Percentiles rank a stretch among this genome's conserved stretches.
These are phyloP conservation scores for Gulo gulo DNA, from an alignment of 2,113 vertebrate genomes.

Conservation along the genomic window DNA sequence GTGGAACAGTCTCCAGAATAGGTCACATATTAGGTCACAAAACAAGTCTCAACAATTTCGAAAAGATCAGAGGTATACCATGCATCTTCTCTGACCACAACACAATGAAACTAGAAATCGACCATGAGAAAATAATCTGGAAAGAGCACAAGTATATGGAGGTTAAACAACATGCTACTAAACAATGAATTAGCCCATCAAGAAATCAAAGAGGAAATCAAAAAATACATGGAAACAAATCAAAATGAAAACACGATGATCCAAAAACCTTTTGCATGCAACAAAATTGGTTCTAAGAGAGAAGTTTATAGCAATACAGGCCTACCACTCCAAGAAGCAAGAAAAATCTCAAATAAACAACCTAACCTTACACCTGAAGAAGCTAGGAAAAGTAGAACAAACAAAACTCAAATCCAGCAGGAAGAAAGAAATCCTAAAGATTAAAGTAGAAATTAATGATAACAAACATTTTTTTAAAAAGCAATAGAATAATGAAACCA, in stretches of 20 bases:
- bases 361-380: neutral
- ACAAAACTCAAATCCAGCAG: neutral
- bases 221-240: neutral
- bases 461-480: neutral
- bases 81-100: neutral
- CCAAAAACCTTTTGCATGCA: neutral
- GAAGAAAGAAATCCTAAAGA: neutral
- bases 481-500: neutral
- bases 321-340: neutral
- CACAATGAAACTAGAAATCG: neutral
- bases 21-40: too few species aligned
- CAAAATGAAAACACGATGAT: neutral
- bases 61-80: neutral
- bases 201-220: neutral
- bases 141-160: too few species aligned
- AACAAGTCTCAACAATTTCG: neutral
- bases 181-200: neutral
- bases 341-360: neutral
- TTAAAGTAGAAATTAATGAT: neutral
- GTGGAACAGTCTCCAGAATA: too few species aligned
- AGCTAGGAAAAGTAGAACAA: neutral
- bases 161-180: too few species aligned
- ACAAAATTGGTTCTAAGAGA: neutral
- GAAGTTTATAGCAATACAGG: neutral
- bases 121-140: neutral